Percentiles rank a stretch among this genome's conserved stretches.
Conservation (phyloP, 2,113 vertebrate species). For the Nannobrachium achirus region DNA sequence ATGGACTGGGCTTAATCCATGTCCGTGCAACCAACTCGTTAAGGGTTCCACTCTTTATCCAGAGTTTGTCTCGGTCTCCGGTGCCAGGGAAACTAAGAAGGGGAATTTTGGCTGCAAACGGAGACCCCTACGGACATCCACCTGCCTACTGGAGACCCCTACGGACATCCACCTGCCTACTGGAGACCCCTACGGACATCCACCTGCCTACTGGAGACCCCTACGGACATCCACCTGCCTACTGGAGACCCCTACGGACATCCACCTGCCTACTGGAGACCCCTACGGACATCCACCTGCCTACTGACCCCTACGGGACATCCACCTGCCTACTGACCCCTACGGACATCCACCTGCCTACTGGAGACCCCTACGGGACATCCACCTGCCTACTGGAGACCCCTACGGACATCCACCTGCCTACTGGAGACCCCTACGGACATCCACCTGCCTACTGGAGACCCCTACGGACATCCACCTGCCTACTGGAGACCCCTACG, state of each 20-base stretch:
- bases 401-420: slow-evolving; percentile 46
- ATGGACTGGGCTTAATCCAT: slow-evolving; percentile 7
- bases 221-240: slow-evolving; percentile 44
- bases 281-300: slow-evolving; percentile 46
- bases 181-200: slow-evolving; percentile 44
- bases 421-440: slow-evolving; percentile 47
- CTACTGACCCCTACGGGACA: no score
- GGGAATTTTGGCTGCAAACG: slow-evolving; percentile 24
- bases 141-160: slow-evolving; percentile 50
- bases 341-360: slow-evolving; percentile 45
- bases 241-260: no score
- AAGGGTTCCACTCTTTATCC: slow-evolving; percentile 19
- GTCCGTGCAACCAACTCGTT: slow-evolving; percentile 44
- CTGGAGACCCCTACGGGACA: no score
- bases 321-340: no score
- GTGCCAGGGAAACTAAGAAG: slow-evolving; percentile 20
- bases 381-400: no score
- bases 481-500: slow-evolving; percentile 42
- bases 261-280: no score
- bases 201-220: slow-evolving; percentile 51
- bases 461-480: no score
- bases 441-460: slow-evolving; percentile 49
- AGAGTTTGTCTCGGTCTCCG: slow-evolving; percentile 11
- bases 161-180: slow-evolving; percentile 46
- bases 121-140: slow-evolving; percentile 47